phyloP scores from a whole-genome alignment of 2,888 invertebrate species.

The Pammene aurita region DNA sequence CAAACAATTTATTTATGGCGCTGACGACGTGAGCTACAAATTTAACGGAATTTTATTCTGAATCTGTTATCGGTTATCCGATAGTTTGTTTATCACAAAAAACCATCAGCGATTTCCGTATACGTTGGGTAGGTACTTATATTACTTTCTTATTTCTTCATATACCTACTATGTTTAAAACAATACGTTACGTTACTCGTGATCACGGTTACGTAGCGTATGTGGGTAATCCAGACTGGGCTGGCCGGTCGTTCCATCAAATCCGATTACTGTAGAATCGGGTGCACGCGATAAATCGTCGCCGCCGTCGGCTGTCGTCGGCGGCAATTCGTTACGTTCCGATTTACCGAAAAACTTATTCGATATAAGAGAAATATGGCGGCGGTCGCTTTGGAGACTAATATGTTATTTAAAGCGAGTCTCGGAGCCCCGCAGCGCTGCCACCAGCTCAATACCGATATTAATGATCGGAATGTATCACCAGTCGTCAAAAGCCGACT shows the following conservation, averaged over 20 bases:
- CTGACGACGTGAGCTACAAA: too few species aligned
- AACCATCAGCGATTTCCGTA: too few species aligned
- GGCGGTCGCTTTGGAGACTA: conserved; percentile 76
- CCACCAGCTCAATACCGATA: conserved; percentile 74
- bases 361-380: conserved; percentile 70
- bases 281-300: conserved; percentile 77
- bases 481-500: conserved; percentile 54
- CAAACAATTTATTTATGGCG: too few species aligned
- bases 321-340: conserved; percentile 73
- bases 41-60: too few species aligned
- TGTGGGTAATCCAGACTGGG: conserved; percentile 24
- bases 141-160: too few species aligned
- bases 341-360: conserved; percentile 71
- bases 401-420: conserved; percentile 74
- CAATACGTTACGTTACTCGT: too few species aligned
- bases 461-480: conserved; percentile 75
- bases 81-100: too few species aligned
- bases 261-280: conserved; percentile 73
- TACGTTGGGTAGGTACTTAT: too few species aligned
- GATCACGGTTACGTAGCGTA: conserved; percentile 8
- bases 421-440: conserved; percentile 72
- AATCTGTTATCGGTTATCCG: too few species aligned
- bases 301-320: conserved; percentile 68
- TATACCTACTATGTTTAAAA: too few species aligned
- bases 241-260: conserved; percentile 53